Percentiles rank a stretch among this genome's conserved stretches.
Evolutionary conservation across 2,888 invertebrate species (phyloP).

Genomic region (Polietes domitor): DNA sequence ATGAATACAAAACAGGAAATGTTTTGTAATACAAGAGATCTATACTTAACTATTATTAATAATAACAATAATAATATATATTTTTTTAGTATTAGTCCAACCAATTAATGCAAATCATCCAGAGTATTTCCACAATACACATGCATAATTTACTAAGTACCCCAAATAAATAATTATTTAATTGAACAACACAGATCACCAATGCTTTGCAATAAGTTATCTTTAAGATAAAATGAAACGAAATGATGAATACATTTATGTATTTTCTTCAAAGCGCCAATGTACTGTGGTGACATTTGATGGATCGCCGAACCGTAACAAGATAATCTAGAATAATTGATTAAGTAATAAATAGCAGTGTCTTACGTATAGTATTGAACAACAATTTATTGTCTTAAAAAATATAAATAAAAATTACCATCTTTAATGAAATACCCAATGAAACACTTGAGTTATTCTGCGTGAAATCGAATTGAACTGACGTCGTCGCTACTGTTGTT

Average conservation of each 20-base stretch:
- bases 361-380: slow-evolving; percentile 28
- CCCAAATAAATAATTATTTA: neutral
- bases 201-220: slow-evolving; percentile 36
- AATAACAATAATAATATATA: neutral
- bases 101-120: neutral
- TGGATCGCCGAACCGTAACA: neutral
- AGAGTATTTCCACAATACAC: neutral
- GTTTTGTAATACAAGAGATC: neutral
- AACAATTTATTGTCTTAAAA: slow-evolving; percentile 24
- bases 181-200: slow-evolving; percentile 7
- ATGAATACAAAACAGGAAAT: neutral
- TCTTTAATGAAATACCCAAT: slow-evolving; percentile 10
- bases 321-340: slow-evolving; percentile 14
- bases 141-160: neutral
- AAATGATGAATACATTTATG: neutral
- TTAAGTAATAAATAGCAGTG: slow-evolving; percentile 37
- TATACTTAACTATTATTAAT: neutral
- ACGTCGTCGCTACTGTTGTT: too few relatives aligned
- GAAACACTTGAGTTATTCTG: too few relatives aligned
- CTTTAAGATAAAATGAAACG: slow-evolving; percentile 36
- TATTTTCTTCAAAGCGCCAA: neutral
- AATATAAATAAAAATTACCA: neutral
- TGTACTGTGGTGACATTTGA: neutral
- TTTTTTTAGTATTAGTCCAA: slow-evolving; percentile 5
- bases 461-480: too few relatives aligned